Evolutionary conservation across 2,113 vertebrate genomes (phyloP), one percentile per base, ranked within the genome.

Genomic region (Chloebia gouldiae): DNA sequence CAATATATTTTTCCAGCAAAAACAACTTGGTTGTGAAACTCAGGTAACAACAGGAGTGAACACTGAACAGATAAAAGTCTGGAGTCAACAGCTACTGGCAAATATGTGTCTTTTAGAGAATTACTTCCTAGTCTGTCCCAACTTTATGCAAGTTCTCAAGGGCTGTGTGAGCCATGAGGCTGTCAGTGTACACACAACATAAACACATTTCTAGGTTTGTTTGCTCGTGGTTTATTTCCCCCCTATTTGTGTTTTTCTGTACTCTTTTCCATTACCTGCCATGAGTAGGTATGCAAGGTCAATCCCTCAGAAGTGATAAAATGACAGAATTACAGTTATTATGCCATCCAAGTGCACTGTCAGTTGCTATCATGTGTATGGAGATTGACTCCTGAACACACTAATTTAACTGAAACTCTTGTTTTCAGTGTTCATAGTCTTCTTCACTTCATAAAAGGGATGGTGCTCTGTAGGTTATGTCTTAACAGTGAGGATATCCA

Each of bases 191-290:
- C 37, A 8, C 24, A 60, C 7, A 63, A 8, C 4, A 50, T 16
- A 69, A 30, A 2, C 6, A 27, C 6, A 19, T 53, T 64, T 79
- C 35, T 53, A 13, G 2, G 3, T 49, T 61, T 78, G 15, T 18
- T 53, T n/a, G 5, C 21, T 54, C 6, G 4, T 25, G 10, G 2
- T 2, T 14, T 23, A 39, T 15, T 5, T 0, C 4, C 0, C 0
- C 2, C 4, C 54, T 18, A 1, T 71, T 82, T 73, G 35, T 42
- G 6, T 66, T 69, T 71, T 49, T 21, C 13, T 79, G 6, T 86
- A 35, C 8, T 64, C 3, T 65, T 82, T 95, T 70, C 37, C 17
- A 56, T 75, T 75, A 54, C 60, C 27, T 83, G 7, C 21, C 63
- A 72, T 31, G n/a, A 94, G 47, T 12, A 69, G 16, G 39, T 70